These are phyloP conservation scores for Champsocephalus gunnari DNA, from an alignment of 2,797 vertebrate species.

Conservation along the genomic window DNA sequence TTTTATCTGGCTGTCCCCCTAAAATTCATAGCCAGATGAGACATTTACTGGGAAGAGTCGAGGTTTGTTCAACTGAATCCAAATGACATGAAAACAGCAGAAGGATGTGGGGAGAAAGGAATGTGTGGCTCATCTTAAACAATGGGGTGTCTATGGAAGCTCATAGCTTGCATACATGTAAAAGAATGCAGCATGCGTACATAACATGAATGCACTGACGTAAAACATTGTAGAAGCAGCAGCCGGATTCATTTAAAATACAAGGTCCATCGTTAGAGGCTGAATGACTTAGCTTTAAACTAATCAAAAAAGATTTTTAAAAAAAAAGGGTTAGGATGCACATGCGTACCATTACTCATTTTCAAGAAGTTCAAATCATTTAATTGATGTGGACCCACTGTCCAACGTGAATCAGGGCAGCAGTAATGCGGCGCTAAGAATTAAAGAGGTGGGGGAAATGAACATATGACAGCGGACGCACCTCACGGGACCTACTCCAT, in stretches of 20 bases:
- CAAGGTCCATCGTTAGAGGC: slow-evolving; percentile 47
- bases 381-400: slow-evolving; percentile 71
- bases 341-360: slow-evolving; percentile 58
- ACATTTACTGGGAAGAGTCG: slow-evolving; percentile 62
- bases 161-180: slow-evolving; percentile 13
- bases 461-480: slow-evolving; percentile 64
- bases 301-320: slow-evolving; percentile 62
- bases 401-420: slow-evolving; percentile 61
- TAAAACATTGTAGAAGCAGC: slow-evolving; percentile 23
- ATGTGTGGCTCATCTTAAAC: slow-evolving; percentile 34
- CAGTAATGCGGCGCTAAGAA: slow-evolving; percentile 58
- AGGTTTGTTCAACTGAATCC: slow-evolving; percentile 65
- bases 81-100: slow-evolving; percentile 56
- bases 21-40: slow-evolving; percentile 63
- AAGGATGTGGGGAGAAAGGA: slow-evolving; percentile 14
- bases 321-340: slow-evolving; percentile 62
- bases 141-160: slow-evolving; percentile 31
- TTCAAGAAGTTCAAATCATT: slow-evolving; percentile 61
- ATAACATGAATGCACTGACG: slow-evolving; percentile 45
- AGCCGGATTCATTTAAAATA: slow-evolving; percentile 39
- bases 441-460: slow-evolving; percentile 67
- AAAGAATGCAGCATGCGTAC: slow-evolving; percentile 36
- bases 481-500: slow-evolving; percentile 74
- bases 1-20: slow-evolving; percentile 63
- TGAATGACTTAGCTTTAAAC: slow-evolving; percentile 53